phyloP scores from a whole-genome alignment of 2,888 invertebrate species.

The Polydrusus tereticollis region DNA sequence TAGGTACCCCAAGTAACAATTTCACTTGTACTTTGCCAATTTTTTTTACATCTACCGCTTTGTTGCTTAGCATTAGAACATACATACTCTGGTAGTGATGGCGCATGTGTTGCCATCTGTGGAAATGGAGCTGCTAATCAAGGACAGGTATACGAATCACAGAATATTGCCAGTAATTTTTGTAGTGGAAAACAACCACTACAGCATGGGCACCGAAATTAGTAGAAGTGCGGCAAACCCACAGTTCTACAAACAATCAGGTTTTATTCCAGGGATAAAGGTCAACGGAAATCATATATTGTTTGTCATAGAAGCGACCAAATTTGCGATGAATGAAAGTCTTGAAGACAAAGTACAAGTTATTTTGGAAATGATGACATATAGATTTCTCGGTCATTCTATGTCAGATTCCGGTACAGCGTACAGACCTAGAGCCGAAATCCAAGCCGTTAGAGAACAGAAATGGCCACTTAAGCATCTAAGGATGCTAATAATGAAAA shows the following conservation, averaged over 20 bases:
- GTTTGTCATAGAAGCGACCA: conserved; percentile 77
- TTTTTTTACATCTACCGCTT: no score
- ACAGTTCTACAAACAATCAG: conserved; percentile 84
- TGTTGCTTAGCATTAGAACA: conserved; percentile 82
- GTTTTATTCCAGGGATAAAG: conserved; percentile 86
- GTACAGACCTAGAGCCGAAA: conserved; percentile 91
- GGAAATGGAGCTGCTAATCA: conserved; percentile 85
- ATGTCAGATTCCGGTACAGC: conserved; percentile 99
- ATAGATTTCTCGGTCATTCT: conserved; percentile 88
- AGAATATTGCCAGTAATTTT: conserved; percentile 83
- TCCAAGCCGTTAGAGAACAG: conserved; percentile 91
- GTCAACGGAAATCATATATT: conserved; percentile 86
- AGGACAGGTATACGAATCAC: conserved; percentile 82
- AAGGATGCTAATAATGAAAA: conserved; percentile 83
- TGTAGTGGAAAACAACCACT: conserved; percentile 88
- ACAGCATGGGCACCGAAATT: conserved; percentile 83
- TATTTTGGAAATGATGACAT: conserved; percentile 81
- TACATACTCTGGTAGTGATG: conserved; percentile 77
- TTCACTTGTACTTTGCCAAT: no score
- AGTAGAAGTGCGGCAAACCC: conserved; percentile 79
- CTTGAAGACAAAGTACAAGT: conserved; percentile 79
- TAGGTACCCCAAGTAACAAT: no score
- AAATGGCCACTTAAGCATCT: conserved; percentile 95
- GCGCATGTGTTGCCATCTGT: conserved; percentile 78
- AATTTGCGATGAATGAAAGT: conserved; percentile 75